These are phyloP conservation scores for Petrolisthes manimaculis DNA, from an alignment of 2,888 invertebrate genomes.

Conservation along the genomic window DNA sequence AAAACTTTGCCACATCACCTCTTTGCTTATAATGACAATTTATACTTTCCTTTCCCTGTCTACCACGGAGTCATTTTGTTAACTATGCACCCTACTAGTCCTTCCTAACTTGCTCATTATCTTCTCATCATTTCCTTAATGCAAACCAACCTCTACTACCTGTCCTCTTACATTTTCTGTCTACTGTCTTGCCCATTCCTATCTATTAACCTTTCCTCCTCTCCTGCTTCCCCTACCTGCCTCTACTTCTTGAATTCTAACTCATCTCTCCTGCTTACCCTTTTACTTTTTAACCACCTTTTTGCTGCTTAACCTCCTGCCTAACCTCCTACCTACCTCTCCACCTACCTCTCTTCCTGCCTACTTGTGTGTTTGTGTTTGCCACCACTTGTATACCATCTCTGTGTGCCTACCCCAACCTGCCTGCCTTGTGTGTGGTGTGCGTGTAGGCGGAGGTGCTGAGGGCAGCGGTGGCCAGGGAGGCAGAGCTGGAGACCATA, in stretches of 20 bases:
- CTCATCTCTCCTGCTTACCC: conserved; percentile 12
- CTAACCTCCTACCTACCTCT: conserved; percentile 1
- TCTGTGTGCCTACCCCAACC: neutral
- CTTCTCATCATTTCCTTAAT: no score
- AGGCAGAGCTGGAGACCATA: conserved; percentile 45
- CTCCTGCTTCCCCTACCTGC: conserved; percentile 1
- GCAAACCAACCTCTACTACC: no score
- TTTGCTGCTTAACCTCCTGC: neutral
- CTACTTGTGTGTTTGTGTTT: neutral
- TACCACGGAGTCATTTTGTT: no score
- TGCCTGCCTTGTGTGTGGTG: conserved; percentile 13
- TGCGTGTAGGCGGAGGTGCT: conserved; percentile 39
- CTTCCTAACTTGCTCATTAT: no score
- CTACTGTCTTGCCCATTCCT: no score
- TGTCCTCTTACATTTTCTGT: no score
- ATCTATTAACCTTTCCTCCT: no score
- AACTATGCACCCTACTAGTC: no score
- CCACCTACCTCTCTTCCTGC: neutral
- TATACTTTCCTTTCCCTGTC: no score
- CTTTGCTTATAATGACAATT: no score
- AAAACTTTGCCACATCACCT: no score
- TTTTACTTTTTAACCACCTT: neutral
- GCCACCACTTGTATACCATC: no score
- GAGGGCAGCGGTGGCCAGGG: conserved; percentile 37
- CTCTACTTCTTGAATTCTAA: conserved; percentile 5